These are phyloP conservation scores for Zapornia atra DNA, from an alignment of 2,113 vertebrate genomes.

Conservation along the genomic window DNA sequence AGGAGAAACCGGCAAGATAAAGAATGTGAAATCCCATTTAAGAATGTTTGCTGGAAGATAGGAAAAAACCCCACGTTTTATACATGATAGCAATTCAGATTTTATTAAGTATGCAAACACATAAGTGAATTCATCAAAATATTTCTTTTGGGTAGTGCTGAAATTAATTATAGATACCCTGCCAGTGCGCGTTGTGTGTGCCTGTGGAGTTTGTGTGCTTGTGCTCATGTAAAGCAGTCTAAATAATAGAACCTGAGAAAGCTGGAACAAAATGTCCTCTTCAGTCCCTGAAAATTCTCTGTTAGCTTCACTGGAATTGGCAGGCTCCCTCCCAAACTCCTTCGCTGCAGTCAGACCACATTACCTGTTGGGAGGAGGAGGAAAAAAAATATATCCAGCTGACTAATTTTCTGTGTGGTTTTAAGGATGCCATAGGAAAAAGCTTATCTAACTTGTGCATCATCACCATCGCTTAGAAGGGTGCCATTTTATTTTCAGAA, in stretches of 20 bases:
- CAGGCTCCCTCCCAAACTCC: background rate
- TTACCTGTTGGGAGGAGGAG: background rate
- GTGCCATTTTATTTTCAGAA: background rate
- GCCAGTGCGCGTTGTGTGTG: background rate
- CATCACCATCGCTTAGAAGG: background rate
- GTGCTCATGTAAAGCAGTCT: background rate
- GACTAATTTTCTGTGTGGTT: background rate
- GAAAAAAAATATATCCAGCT: background rate
- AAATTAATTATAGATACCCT: background rate
- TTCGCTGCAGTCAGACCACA: background rate
- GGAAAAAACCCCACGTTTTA: background rate
- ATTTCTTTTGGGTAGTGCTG: background rate
- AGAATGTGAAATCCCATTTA: background rate
- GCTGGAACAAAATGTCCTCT: background rate
- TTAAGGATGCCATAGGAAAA: background rate
- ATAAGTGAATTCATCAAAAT: background rate
- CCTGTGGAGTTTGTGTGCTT: background rate
- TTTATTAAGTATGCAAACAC: background rate
- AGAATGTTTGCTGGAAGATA: background rate
- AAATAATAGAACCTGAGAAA: slow-evolving; percentile 17
- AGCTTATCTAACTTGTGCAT: background rate
- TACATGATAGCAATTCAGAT: background rate
- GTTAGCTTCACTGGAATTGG: background rate
- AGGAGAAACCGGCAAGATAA: background rate
- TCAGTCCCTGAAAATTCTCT: background rate